Percentiles rank a stretch among this genome's conserved stretches.
phyloP scores from a whole-genome alignment of 1,140 invertebrate genomes.

The Drosophila eugracilis region DNA sequence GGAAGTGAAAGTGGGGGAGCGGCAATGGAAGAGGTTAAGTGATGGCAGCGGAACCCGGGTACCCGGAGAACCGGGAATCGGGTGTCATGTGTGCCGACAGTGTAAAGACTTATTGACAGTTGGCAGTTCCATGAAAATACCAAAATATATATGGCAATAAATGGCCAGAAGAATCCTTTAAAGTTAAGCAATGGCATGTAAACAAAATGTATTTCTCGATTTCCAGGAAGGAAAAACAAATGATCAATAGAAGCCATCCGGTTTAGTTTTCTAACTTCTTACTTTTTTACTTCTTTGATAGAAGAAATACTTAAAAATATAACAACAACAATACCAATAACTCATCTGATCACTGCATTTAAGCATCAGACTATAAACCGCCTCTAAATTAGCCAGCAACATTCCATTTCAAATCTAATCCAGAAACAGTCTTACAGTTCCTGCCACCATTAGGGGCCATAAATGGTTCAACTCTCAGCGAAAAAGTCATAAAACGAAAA shows the following conservation, averaged over 20 bases:
- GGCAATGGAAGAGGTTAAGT: conserved; percentile 22
- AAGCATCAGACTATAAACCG: not conserved
- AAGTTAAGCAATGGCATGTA: conserved; percentile 26
- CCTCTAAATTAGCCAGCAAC: conserved; percentile 4
- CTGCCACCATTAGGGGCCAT: conserved; percentile 22
- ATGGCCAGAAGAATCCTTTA: conserved; percentile 51
- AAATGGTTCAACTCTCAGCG: conserved; percentile 36
- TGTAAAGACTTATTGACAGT: conserved; percentile 61
- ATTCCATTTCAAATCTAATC: conserved; percentile 26
- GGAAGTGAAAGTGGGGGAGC: not conserved
- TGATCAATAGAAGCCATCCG: not conserved
- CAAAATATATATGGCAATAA: conserved; percentile 61
- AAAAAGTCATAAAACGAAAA: conserved; percentile 40
- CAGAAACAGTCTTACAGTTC: conserved; percentile 9
- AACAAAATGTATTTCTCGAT: conserved; percentile 8
- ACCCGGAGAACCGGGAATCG: conserved; percentile 24
- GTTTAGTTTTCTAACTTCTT: no score
- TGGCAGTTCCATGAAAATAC: conserved; percentile 32
- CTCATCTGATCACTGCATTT: not conserved
- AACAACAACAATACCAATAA: no score
- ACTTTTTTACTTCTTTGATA: no score
- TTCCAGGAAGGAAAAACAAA: conserved; percentile 5
- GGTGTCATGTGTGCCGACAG: conserved; percentile 51
- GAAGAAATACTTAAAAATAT: no score
- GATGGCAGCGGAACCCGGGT: conserved; percentile 29